Conservation (phyloP, 1,140 invertebrate species). For the Sinonovacula constricta region DNA sequence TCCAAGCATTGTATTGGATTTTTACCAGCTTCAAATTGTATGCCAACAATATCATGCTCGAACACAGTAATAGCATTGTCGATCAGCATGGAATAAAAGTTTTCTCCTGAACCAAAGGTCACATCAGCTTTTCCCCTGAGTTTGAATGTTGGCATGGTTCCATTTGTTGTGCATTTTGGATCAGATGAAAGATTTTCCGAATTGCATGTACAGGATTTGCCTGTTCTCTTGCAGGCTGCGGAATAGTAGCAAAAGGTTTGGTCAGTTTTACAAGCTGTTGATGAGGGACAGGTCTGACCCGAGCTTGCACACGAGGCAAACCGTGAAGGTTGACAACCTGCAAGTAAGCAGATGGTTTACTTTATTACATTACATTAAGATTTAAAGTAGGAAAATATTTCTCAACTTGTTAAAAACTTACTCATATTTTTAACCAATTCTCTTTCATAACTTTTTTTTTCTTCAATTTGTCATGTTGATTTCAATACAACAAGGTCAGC, state of each 20-base stretch:
- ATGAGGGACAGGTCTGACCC: conserved; percentile 1
- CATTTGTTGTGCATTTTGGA: not conserved
- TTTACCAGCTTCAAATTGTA: conserved; percentile 13
- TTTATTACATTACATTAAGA: conserved; percentile 26
- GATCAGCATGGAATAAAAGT: not conserved
- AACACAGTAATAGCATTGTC: conserved; percentile 10
- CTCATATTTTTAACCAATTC: too few relatives aligned
- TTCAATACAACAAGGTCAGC: too few relatives aligned
- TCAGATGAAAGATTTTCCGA: too few relatives aligned
- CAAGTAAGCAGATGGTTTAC: not conserved
- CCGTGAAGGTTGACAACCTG: conserved; percentile 35
- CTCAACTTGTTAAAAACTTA: conserved; percentile 19
- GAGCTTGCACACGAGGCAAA: conserved; percentile 11
- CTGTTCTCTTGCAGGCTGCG: conserved; percentile 5
- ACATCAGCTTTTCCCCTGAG: conserved; percentile 6
- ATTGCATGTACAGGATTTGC: conserved; percentile 37
- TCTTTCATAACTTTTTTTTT: too few relatives aligned
- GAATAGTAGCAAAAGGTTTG: conserved; percentile 32
- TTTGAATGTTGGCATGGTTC: conserved; percentile 4
- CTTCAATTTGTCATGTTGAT: too few relatives aligned
- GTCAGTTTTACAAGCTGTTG: not conserved
- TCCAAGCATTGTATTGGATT: conserved; percentile 31
- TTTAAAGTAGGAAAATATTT: too few relatives aligned
- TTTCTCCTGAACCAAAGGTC: not conserved
- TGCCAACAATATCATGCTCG: conserved; percentile 27